phyloP scores from a whole-genome alignment of 53 echinoderm and acorn worm genomes.

The Stichopus horrens region DNA sequence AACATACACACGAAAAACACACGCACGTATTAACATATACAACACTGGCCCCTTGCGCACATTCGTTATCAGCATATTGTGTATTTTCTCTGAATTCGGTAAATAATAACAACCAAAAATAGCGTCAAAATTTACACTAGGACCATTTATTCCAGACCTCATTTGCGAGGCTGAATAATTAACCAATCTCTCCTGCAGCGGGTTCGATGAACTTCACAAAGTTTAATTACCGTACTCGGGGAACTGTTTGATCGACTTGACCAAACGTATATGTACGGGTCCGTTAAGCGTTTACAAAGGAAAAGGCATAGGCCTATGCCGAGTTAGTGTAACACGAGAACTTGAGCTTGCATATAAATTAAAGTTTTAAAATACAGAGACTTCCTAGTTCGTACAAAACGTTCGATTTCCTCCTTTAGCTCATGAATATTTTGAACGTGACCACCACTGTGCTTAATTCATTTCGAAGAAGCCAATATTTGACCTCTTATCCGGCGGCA shows the following conservation, averaged over 20 bases:
- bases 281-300: not conserved
- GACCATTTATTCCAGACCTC: not conserved
- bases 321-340: not conserved
- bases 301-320: not conserved
- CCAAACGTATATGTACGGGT: not conserved
- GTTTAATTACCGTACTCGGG: not conserved
- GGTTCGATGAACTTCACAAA: not conserved
- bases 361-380: not conserved
- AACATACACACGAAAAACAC: no score
- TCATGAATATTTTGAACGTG: slow-evolving; percentile 17
- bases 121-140: not conserved
- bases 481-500: slow-evolving; percentile 39
- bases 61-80: no score
- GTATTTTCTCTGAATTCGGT: no score
- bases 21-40: no score
- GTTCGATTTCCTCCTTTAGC: not conserved
- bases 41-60: no score
- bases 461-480: slow-evolving; percentile 12
- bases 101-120: not conserved
- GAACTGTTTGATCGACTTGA: not conserved
- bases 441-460: not conserved
- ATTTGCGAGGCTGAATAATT: not conserved
- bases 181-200: not conserved
- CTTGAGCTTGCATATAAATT: slow-evolving; percentile 10
- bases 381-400: not conserved